Conservation (phyloP, 2,888 invertebrate genomes). For the Iphiclides podalirius region DNA sequence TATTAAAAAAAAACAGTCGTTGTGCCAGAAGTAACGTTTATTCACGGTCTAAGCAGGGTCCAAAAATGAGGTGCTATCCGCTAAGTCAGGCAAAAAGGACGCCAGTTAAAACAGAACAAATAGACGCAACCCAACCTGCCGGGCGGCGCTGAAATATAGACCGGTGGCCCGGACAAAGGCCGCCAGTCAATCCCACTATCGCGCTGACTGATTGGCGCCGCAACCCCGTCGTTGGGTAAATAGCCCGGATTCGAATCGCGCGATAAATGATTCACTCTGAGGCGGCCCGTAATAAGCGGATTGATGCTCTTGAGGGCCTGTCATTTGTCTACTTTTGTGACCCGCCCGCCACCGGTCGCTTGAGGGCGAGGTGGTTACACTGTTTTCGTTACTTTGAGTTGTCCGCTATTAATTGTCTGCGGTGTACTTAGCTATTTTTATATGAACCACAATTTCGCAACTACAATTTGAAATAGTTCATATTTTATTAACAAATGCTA, state of each 20-base stretch:
- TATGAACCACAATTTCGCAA: too few species aligned
- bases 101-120: too few species aligned
- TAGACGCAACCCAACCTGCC: too few species aligned
- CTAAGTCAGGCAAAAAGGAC: too few species aligned
- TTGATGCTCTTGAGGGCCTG: slow-evolving; percentile 61
- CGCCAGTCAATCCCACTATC: slow-evolving; percentile 32
- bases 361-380: neutral
- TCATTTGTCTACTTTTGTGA: slow-evolving; percentile 55
- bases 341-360: slow-evolving; percentile 28
- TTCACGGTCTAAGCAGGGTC: too few species aligned
- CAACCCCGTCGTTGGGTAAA: slow-evolving; percentile 66
- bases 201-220: slow-evolving; percentile 54
- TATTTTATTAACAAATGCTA: too few species aligned
- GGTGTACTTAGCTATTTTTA: too few species aligned
- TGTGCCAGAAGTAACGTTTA: too few species aligned
- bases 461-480: too few species aligned
- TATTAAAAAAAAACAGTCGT: too few species aligned
- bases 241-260: slow-evolving; percentile 65
- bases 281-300: slow-evolving; percentile 68
- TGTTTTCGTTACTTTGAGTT: neutral
- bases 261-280: slow-evolving; percentile 73
- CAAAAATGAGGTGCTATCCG: too few species aligned
- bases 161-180: slow-evolving; percentile 5
- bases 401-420: too few species aligned
- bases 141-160: slow-evolving; percentile 8